Evolutionary conservation across 2,113 vertebrate genomes (phyloP), one percentile per base, ranked within the genome.

Genomic region (Muntiacus reevesi): DNA sequence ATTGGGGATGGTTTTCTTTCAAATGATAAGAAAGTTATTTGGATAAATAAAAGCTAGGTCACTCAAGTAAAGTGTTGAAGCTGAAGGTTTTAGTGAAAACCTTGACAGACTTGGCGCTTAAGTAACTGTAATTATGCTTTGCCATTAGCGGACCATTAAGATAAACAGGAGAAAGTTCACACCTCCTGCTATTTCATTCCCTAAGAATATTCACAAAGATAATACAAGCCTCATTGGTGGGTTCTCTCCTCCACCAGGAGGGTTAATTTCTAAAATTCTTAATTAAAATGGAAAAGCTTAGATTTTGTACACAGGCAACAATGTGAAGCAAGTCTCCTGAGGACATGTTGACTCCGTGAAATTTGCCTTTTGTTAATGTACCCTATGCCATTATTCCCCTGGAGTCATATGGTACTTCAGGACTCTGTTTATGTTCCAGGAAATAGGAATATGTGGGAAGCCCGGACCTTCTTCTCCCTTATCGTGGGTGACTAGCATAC

Each of bases 101-200:
- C 96, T 97, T 98, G 98, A 97, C 94, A 16, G 87, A 94, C 36
- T 97, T 98, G 97, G 60, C 94, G 96, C 60, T 50, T 93, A 96
- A 94, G 91, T 87, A 94, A 81, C 92, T 87, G 81, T 97, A 98
- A 98, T 99, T 98, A 98, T 62, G 90, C 47, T 76, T 86, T 94
- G 52, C 84, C 81, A 96, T 98, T 98, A 98, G 97, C 97, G 86
- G 97, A 91, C 97, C 97, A 74, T 98, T 98, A 97, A 95, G 95
- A 95, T 83, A 76, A 88, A 88, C 87, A 64, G 84, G 93, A 95
- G 94, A 93, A 95, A 97, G 96, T 98, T 98, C 87, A 95, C 97
- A 98, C 88, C 95, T 98, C 93, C 97, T 95, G 96, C 88, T 92
- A 4, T 91, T 97, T 95, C 85, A 23, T 94, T 94, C 47, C 45